A percentile compares a stretch with the other conserved stretches of the same genome.
These are phyloP conservation scores for Trachelus stipa DNA, from an alignment of 2,888 invertebrate species.

Conservation along the genomic window DNA sequence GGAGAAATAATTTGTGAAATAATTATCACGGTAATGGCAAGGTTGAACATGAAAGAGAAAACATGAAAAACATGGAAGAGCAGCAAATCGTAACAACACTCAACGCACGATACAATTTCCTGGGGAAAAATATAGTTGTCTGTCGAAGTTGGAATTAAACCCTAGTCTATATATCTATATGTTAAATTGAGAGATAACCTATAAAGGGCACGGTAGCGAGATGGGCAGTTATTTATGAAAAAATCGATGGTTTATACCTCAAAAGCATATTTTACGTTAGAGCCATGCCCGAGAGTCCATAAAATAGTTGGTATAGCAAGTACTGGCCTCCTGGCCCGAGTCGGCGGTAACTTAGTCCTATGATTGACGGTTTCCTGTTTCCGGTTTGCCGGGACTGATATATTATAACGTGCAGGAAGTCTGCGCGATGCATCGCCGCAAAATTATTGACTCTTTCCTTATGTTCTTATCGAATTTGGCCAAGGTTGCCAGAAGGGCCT, in stretches of 20 bases:
- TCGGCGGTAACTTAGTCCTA: constrained; percentile 46
- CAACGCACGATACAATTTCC: background rate
- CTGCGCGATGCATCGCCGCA: constrained; percentile 43
- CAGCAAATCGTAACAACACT: background rate
- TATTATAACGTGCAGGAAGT: constrained; percentile 53
- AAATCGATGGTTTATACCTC: constrained; percentile 47
- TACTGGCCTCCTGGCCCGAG: constrained; percentile 16
- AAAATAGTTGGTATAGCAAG: constrained; percentile 34
- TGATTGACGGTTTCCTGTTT: constrained; percentile 59
- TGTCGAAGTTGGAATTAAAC: background rate
- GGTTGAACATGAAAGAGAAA: background rate
- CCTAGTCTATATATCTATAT: background rate
- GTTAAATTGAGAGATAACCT: constrained; percentile 3
- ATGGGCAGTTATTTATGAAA: constrained; percentile 54
- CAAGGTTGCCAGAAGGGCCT: constrained; percentile 35
- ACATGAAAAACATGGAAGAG: background rate
- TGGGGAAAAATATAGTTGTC: background rate
- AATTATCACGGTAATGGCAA: background rate
- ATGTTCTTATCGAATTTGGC: constrained; percentile 41
- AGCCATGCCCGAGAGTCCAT: constrained; percentile 32
- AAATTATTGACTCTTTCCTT: constrained; percentile 45
- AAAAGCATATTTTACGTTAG: constrained; percentile 45
- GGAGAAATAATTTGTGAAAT: background rate
- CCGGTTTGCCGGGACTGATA: constrained; percentile 51
- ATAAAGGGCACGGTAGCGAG: constrained; percentile 27